These are phyloP conservation scores for Thamnaconus septentrionalis DNA, from an alignment of 2,113 vertebrate genomes.

Conservation along the genomic window DNA sequence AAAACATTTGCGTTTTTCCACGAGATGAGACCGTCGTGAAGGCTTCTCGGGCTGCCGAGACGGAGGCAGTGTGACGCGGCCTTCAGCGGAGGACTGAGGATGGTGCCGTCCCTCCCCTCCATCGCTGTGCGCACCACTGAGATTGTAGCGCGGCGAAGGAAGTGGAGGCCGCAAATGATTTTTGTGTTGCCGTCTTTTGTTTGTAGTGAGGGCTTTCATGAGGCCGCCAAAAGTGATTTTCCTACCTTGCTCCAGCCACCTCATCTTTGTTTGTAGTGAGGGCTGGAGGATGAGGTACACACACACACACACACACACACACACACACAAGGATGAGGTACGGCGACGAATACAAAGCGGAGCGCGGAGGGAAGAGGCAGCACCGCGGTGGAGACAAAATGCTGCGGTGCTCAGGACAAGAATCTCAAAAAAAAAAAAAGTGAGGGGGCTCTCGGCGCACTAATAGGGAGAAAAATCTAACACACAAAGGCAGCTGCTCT, in stretches of 20 bases:
- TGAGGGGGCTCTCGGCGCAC: not conserved
- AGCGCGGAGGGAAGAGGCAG: conserved; percentile 1
- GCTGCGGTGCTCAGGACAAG: conserved; percentile 11
- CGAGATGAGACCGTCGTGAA: not conserved
- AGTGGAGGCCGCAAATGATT: not conserved
- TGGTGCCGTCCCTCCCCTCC: not conserved
- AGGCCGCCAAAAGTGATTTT: conserved; percentile 1
- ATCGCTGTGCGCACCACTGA: too few species aligned
- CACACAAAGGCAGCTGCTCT: conserved; percentile 6
- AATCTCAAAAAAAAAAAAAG: not conserved
- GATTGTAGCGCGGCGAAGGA: not conserved
- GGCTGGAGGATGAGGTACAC: too few species aligned
- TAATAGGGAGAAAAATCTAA: not conserved
- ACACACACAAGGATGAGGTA: conserved; percentile 3
- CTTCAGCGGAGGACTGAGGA: not conserved
- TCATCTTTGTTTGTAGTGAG: too few species aligned
- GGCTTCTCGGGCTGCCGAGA: not conserved
- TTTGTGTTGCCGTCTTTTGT: not conserved
- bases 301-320: not conserved
- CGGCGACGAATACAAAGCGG: not conserved
- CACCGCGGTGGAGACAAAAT: not conserved
- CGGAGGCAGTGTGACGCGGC: not conserved
- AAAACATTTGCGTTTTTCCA: not conserved
- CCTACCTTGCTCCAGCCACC: not conserved
- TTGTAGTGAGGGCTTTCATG: conserved; percentile 13